Evolutionary conservation across 2,888 invertebrate species (phyloP), one percentile per base, ranked within the genome.

Genomic region (Axea sp.): DNA sequence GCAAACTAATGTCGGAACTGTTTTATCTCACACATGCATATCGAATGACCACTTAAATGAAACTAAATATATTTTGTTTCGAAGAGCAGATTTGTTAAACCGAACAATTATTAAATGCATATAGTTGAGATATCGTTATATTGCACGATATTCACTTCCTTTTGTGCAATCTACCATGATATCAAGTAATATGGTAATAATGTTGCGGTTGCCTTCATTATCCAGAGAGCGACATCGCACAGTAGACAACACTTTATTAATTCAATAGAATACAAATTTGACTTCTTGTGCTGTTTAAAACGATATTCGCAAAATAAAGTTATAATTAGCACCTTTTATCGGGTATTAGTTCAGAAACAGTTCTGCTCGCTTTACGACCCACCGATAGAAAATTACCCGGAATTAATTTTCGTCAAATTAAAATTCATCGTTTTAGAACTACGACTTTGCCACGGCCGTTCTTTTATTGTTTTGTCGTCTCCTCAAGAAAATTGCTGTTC

Each of bases 131-230:
- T 30, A 17, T n/a, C 30, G 7, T 45, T 31, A 24, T 11, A 28
- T 26, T 30, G 3, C 24, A 39, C 5, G 11, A 39, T 41, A 49
- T 37, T 60, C 22, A 49, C 41, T 37, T 8, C 15, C 30, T 22
- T 17, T 33, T 24, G 15, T 47, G 49, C 39, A 47, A 62, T 33
- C 15, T 41, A 9, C 41, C 41, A 51, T 41, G 30, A 33, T 51
- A 41, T 51, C 49, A 41, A 41, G 62, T 62, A 62, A 51, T 22
- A 62, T 41, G 51, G n/a, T n/a, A n/a, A 62, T 62, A 62, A 62
- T 31, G 41, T 51, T 41, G 62, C 26, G 51, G 62, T 62, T 39
- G 22, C 31, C 28, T 62, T 62, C 62, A 39, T 62, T 62, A 62
- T 49, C 45, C 49, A 24, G 30, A 49, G 49, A 62, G 31, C 35